Evolutionary conservation across 2,797 vertebrate genomes (phyloP), one percentile per base, ranked within the genome.

Genomic region (Enteromius anoplus): DNA sequence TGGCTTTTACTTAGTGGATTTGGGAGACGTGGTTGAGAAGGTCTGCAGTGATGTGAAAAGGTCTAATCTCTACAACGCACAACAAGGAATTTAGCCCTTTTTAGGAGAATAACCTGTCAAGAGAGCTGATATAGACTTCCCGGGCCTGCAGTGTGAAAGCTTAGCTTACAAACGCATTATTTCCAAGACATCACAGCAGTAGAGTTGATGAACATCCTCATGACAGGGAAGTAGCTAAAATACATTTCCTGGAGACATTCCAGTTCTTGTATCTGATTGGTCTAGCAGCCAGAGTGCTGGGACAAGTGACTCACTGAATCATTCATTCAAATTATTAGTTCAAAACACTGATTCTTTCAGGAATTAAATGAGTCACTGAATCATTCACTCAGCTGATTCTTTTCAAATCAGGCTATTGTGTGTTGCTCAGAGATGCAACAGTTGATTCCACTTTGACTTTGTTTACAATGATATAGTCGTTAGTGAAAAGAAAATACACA

Each of bases 71-170:
- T 64, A 78, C 53, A 69, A 32, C 87, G 55, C 53, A 62, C 69
- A 83, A 81, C 60, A 77, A 82, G 75, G 84, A 85, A 83, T 85
- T 87, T 80, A 32, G 12, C 29, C 73, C 53, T 84, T 86, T 86
- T 70, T 70, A 73, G 29, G n/a, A 70, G 45, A 84, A 47, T 58
- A 83, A 83, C 66, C 60, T 42, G 78, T 37, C 60, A 32, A 78
- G 51, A 60, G 32, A 82, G 66, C 37, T 34, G 60, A 45, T 87
- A 62, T 34, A 80, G 49, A 64, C 78, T 23, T 80, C 76, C 75
- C 75, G 60, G 55, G 62, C 53, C 71, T 82, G 47, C 79, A 78
- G 68, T 73, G 69, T 53, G 60, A 34, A 76, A 77, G 32, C 78
- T 88, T 81, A 78, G 45, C 53, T 88, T 86, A 82, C 75, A 85